Conservation (phyloP, 92 coral and sea anemone genomes). For the Montipora capitata region DNA sequence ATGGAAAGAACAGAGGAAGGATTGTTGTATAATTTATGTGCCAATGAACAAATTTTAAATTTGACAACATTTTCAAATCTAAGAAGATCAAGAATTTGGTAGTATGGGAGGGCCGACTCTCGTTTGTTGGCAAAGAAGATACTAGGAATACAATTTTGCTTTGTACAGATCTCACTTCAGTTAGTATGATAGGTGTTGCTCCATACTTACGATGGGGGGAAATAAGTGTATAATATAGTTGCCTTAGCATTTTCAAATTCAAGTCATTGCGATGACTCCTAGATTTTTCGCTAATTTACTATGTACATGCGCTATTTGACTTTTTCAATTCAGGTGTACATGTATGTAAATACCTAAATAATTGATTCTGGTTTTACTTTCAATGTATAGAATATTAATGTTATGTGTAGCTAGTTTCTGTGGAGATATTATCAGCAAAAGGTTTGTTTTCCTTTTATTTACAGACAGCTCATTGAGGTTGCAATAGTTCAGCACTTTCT, state of each 20-base stretch:
- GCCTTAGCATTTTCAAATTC: conserved; percentile 15
- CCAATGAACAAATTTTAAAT: conserved; percentile 15
- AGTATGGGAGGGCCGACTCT: background rate
- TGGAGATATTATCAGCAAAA: no score
- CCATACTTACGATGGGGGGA: background rate
- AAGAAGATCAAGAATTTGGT: conserved; percentile 11
- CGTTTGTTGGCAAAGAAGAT: background rate
- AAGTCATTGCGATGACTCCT: background rate
- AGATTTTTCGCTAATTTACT: no score
- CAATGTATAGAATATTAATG: no score
- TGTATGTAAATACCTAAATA: no score
- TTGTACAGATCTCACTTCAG: background rate
- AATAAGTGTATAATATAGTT: background rate
- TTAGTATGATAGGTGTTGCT: background rate
- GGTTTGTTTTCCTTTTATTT: no score
- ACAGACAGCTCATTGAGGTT: no score
- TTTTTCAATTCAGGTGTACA: no score
- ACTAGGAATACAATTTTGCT: background rate
- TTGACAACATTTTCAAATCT: conserved; percentile 37
- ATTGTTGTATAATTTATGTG: conserved; percentile 20
- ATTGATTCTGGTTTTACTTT: no score
- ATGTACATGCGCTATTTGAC: no score
- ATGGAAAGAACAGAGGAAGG: conserved; percentile 20
- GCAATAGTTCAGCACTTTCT: no score
- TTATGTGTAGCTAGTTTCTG: no score